phyloP scores from a whole-genome alignment of 53 echinoderm and acorn worm species.

The Arbacia lixula region DNA sequence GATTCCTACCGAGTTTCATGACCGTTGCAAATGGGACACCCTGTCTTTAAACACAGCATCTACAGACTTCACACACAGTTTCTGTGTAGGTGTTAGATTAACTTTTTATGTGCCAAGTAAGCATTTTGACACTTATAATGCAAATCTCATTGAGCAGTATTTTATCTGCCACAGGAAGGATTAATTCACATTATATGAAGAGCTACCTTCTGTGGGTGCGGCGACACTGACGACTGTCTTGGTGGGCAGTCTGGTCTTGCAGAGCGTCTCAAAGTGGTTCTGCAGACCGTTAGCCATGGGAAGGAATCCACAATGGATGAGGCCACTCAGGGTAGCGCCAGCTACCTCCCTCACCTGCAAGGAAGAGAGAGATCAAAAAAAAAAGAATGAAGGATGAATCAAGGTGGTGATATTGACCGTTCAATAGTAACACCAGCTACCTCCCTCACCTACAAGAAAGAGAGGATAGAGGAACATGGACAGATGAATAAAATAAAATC shows the following conservation, averaged over 20 bases:
- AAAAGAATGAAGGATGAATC: constrained; percentile 88
- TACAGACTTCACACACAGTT: no score
- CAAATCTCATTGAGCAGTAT: no score
- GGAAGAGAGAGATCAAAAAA: neutral
- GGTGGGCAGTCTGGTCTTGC: constrained; percentile 86
- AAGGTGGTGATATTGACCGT: constrained; percentile 83
- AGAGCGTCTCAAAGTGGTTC: constrained; percentile 90
- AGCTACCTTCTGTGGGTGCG: constrained; percentile 24
- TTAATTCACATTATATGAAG: no score
- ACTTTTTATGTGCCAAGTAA: no score
- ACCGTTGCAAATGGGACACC: no score
- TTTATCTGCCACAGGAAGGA: no score
- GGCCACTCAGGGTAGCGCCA: constrained; percentile 90
- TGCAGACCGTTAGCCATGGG: constrained; percentile 82
- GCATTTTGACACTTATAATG: no score
- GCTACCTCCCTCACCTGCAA: constrained; percentile 90
- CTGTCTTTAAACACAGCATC: no score
- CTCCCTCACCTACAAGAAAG: constrained; percentile 77
- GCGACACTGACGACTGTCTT: constrained; percentile 64
- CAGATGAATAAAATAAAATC: no score
- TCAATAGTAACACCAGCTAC: constrained; percentile 88
- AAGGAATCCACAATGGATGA: constrained; percentile 93
- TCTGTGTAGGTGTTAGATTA: no score
- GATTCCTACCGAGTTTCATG: no score
- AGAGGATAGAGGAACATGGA: no score